A percentile compares a stretch with the other conserved stretches of the same genome.
Evolutionary conservation across 1,140 invertebrate species (phyloP).

Genomic region (Leucophenga varia): DNA sequence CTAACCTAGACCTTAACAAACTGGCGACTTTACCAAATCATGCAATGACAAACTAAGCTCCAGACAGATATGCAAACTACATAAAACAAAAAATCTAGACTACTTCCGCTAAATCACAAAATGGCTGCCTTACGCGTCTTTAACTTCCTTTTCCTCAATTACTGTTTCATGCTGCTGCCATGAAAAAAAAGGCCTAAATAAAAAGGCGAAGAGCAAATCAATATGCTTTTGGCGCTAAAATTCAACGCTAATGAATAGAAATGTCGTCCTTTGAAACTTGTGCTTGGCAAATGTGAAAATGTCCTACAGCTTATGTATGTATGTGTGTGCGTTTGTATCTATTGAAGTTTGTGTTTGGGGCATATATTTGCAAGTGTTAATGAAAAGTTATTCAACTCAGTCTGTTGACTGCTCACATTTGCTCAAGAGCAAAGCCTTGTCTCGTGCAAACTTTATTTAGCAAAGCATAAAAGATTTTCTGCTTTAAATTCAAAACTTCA

Average conservation of each 20-base stretch:
- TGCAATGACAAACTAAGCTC: too few species aligned
- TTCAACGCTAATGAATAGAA: slow-evolving; percentile 41
- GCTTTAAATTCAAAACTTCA: slow-evolving; percentile 39
- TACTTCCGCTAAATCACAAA: neutral
- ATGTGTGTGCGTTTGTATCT: too few species aligned
- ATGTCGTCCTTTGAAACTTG: slow-evolving; percentile 48
- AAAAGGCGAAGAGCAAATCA: too few species aligned
- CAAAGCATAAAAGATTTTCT: slow-evolving; percentile 29
- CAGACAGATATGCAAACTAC: too few species aligned
- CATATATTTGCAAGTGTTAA: slow-evolving; percentile 20
- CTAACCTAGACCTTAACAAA: too few species aligned
- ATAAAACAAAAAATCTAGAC: too few species aligned
- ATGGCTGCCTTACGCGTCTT: neutral
- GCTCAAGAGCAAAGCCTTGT: neutral
- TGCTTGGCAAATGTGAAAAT: slow-evolving; percentile 12
- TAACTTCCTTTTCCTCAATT: neutral
- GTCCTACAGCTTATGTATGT: neutral
- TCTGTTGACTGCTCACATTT: slow-evolving; percentile 17
- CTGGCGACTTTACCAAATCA: too few species aligned
- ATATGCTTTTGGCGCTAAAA: too few species aligned
- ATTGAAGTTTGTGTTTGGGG: too few species aligned
- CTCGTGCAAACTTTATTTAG: slow-evolving; percentile 23
- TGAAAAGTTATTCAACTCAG: slow-evolving; percentile 40
- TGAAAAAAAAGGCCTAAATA: too few species aligned
- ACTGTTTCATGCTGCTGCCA: slow-evolving; percentile 13